Evolutionary conservation across 2,797 vertebrate genomes (phyloP).

Genomic region (Otolemur crassicaudatus): DNA sequence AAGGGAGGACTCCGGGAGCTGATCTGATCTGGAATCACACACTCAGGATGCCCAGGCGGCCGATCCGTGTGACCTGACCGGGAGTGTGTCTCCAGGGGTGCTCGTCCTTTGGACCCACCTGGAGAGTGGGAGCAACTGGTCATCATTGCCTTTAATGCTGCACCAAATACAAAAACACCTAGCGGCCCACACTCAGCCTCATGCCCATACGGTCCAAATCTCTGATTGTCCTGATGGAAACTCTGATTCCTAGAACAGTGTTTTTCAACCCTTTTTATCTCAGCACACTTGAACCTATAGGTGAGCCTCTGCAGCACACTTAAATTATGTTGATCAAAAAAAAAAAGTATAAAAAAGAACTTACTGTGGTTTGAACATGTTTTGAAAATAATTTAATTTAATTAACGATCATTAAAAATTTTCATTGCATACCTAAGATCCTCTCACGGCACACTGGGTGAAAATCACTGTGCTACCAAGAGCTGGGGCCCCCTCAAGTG

Average conservation of each 20-base stretch:
- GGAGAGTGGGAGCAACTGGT: background rate
- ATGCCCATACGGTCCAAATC: fast-evolving
- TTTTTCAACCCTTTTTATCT: too few relatives aligned
- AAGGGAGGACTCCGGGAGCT: background rate
- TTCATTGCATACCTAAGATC: too few relatives aligned
- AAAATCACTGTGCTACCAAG: too few relatives aligned
- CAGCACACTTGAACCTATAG: too few relatives aligned
- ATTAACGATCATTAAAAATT: too few relatives aligned
- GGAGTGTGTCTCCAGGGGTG: background rate
- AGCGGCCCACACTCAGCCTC: background rate
- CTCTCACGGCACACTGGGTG: too few relatives aligned
- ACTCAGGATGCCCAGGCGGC: background rate
- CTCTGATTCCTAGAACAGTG: background rate
- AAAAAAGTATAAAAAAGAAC: too few relatives aligned
- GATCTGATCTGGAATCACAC: background rate
- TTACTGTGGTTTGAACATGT: too few relatives aligned
- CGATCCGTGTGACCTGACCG: fast-evolving
- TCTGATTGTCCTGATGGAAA: background rate
- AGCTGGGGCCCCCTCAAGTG: too few relatives aligned
- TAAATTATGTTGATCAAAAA: too few relatives aligned
- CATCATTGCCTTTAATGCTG: background rate
- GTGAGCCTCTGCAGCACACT: too few relatives aligned
- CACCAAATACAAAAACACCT: background rate
- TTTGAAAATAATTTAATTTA: too few relatives aligned
- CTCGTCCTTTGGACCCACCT: background rate